These are phyloP conservation scores for human (Homo sapiens) DNA, from an alignment of 2,113 vertebrate species.

Conservation along the genomic window DNA sequence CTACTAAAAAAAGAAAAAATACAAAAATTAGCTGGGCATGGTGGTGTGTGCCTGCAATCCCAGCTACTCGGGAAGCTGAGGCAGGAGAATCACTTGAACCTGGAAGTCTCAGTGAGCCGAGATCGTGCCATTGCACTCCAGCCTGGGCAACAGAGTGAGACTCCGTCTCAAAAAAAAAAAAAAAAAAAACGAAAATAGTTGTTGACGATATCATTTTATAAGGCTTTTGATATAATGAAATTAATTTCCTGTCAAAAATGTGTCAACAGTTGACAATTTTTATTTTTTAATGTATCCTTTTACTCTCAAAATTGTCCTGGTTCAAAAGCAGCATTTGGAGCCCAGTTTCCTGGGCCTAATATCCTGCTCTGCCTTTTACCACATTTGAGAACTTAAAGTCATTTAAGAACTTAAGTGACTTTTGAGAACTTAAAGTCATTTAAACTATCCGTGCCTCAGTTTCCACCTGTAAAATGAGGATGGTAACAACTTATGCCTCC, in stretches of 20 bases:
- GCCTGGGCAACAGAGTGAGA: too few species aligned
- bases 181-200: neutral
- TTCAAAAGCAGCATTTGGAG: neutral
- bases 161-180: too few species aligned
- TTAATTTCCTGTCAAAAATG: neutral
- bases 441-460: neutral
- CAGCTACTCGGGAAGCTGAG: too few species aligned
- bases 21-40: too few species aligned
- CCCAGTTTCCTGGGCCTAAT: neutral
- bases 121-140: too few species aligned
- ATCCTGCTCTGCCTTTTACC: neutral
- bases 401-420: too few species aligned
- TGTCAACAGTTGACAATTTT: neutral
- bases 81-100: too few species aligned
- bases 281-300: neutral
- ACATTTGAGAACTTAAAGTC: neutral
- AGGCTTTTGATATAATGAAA: neutral
- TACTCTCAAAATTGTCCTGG: neutral
- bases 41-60: too few species aligned
- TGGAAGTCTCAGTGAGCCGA: too few species aligned
- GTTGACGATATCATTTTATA: neutral
- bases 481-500: neutral
- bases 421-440: neutral
- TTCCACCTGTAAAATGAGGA: neutral
- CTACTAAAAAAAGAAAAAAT: too few species aligned